Evolutionary conservation across 2,797 vertebrate species (phyloP).

Genomic region (Leontocebus nigricollis): DNA sequence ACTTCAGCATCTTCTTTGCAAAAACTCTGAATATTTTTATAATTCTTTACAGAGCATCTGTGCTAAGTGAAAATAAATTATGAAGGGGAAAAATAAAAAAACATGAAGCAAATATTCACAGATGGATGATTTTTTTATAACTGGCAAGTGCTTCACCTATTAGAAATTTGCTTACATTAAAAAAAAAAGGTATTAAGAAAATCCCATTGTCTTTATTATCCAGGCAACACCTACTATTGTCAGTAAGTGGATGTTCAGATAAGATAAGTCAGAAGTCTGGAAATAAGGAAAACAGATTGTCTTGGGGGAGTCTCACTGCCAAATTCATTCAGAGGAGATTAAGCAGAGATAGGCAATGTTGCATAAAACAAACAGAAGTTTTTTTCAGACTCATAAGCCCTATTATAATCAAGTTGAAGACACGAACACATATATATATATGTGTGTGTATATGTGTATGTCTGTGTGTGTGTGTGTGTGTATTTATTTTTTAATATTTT

Average conservation of each 20-base stretch:
- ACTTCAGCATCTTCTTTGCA: conserved; percentile 51
- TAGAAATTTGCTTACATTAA: conserved; percentile 37
- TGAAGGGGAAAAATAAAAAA: conserved; percentile 45
- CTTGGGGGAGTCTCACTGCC: background rate
- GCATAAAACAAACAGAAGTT: background rate
- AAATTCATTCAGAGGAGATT: background rate
- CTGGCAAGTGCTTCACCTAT: background rate
- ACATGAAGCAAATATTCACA: conserved; percentile 17
- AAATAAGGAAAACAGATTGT: background rate
- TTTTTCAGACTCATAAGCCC: background rate
- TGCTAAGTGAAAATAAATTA: conserved; percentile 47
- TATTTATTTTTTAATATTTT: too few relatives aligned
- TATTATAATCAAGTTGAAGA: conserved; percentile 11
- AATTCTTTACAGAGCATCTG: conserved; percentile 17
- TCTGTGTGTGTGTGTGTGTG: too few relatives aligned
- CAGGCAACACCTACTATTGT: background rate
- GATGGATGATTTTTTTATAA: conserved; percentile 1
- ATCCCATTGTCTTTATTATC: background rate
- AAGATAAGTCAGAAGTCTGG: background rate
- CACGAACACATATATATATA: background rate
- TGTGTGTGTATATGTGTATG: too few relatives aligned
- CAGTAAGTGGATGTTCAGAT: background rate
- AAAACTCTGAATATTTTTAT: conserved; percentile 7
- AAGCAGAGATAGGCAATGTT: background rate
- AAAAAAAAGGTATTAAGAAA: conserved; percentile 7